Base-by-base conservation (phyloP, 1,140 invertebrate species). In the Sarcophaga bullata region DNA sequence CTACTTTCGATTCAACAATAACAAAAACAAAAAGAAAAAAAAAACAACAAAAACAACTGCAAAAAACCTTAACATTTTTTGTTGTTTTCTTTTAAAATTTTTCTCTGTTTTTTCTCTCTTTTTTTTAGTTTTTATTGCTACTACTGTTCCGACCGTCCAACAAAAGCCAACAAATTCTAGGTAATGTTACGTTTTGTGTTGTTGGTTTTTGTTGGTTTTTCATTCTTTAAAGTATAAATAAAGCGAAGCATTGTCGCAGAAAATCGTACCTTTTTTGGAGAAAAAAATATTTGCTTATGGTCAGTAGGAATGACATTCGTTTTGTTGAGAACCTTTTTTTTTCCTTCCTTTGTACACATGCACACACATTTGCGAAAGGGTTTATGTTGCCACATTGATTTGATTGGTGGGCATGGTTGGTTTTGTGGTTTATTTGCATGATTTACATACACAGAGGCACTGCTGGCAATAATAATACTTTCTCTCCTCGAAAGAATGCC, bases 251-350 rank as follows among this genome's bases (percentile, higher is more conserved):
- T 25, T 68, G 62, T 68, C 62, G 6, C n/a, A 25, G 54, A n/a
- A 58, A 58, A n/a, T n/a, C 15, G n/a, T 58, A 68, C 7, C 62
- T 19, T 68, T 68, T 25, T n/a, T n/a, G n/a, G 62, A 6, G 6
- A 19, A 68, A 68, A 25, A 19, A 68, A 19, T 68, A 68, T 68
- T 68, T 68, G 62, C 19, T 68, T 68, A 68, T 68, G 62, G 62
- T 68, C 62, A 68, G 5, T 10, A 68, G 62, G 62, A 68, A 68
- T 68, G 62, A 68, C n/a, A 19, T 68, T 68, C 19, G n/a, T 68
- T 19, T 68, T 37, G 25, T 37, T 37, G 25, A 37, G 25, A 37
- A 37, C 25, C 25, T 37, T 37, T 37, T 37, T 37, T 37, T 37
- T 37, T 37, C 25, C 4, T 1, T 37, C 1, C 25, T 37, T 37